A percentile compares a stretch with the other conserved stretches of the same genome.
phyloP scores from a whole-genome alignment of 2,113 vertebrate genomes.

The Poecilia latipinna region DNA sequence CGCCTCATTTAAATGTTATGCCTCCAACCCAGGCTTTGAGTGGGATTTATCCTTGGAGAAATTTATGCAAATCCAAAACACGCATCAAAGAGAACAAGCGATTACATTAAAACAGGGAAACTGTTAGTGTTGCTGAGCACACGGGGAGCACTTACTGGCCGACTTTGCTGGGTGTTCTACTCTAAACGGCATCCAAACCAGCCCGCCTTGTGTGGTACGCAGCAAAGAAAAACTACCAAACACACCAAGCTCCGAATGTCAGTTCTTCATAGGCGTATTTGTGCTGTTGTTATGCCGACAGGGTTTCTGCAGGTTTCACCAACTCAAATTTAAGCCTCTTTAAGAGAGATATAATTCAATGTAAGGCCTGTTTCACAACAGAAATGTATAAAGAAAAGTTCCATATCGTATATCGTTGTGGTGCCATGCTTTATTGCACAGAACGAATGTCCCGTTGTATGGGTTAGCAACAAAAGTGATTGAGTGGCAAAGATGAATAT shows the following conservation, averaged over 20 bases:
- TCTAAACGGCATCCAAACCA: slow-evolving; percentile 55
- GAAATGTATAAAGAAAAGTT: too few species aligned
- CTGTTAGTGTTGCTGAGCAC: slow-evolving; percentile 50
- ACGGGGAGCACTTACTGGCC: slow-evolving; percentile 49
- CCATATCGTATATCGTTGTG: too few species aligned
- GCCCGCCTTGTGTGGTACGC: slow-evolving; percentile 26
- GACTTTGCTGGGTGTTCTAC: slow-evolving; percentile 22
- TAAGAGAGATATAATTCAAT: too few species aligned
- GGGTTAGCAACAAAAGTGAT: too few species aligned
- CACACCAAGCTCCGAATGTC: slow-evolving; percentile 50
- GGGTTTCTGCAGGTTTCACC: too few species aligned
- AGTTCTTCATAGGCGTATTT: slow-evolving; percentile 57
- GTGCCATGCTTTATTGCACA: too few species aligned
- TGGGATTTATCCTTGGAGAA: slow-evolving; percentile 79
- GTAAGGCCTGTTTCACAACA: too few species aligned
- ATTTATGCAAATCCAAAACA: slow-evolving; percentile 81
- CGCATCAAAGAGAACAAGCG: slow-evolving; percentile 79
- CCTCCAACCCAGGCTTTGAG: slow-evolving; percentile 73
- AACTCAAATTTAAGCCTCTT: too few species aligned
- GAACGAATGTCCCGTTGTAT: too few species aligned
- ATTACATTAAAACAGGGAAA: slow-evolving; percentile 77
- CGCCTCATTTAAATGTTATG: slow-evolving; percentile 83
- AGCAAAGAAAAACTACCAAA: slow-evolving; percentile 21
- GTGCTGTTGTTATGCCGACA: background rate
- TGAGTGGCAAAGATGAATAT: too few species aligned